Evolutionary conservation across 2,113 vertebrate genomes (phyloP), one percentile per base, ranked within the genome.

Genomic region (Paraplagusia blochii): DNA sequence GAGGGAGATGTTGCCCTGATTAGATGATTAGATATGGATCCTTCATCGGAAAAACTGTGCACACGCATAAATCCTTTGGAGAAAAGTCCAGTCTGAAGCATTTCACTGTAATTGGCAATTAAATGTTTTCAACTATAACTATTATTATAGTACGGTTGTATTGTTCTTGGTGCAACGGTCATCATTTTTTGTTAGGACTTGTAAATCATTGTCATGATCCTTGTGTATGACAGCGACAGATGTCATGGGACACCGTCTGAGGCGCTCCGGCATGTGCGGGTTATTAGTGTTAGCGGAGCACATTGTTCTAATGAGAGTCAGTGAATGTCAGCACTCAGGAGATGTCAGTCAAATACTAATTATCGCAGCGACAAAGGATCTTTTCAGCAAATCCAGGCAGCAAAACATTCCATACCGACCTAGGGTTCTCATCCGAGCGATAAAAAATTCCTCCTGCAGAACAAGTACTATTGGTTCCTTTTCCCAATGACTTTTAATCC

Each of bases 1-100:
- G 11, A 49, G 55, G 57, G 53, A 62, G 48, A 35, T 67, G 45
- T 66, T 77, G 61, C 64, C n/a, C 42, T 44, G 47, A 77, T 78
- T 66, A 72, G 49, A 66, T 16, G 43, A 48, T 43, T 39, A 19
- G 10, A 59, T 16, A 58, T 49, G 58, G 53, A 65, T 58, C 52
- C 42, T 36, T 40, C 17, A 11, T 56, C 36, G 56, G 44, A 45
- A 47, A 53, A 56, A 58, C 9, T 52, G 56, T 39, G 35, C 33
- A 51, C 49, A 18, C 13, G 18, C 38, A 18, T 40, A 14, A 14
- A n/a, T n/a, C n/a, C 29, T 44, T 11, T 17, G 44, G 44, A 18
- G 22, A 58, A 48, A 53, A 61, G 48, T 52, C 29, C 18, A 46
- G 16, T 34, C 22, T 6, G 22, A 29, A 29, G 22, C 22, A 29